A percentile compares a stretch with the other conserved stretches of the same genome.
Conservation (phyloP, 2,888 invertebrate genomes). For the Watsonalla cultraria region DNA sequence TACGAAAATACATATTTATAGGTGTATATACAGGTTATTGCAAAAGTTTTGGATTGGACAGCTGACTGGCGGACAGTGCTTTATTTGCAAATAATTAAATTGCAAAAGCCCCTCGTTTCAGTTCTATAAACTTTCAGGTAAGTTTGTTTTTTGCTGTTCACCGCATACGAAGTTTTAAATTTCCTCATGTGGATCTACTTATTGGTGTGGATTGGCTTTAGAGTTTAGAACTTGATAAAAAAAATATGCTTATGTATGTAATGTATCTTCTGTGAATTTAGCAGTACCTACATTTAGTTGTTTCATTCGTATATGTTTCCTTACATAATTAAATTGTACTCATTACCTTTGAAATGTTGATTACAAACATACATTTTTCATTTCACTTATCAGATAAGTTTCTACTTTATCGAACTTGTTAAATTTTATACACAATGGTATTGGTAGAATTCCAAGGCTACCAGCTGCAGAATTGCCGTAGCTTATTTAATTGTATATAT, state of each 20-base stretch:
- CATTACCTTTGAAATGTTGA: too few species aligned
- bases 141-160: not conserved
- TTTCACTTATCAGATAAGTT: too few species aligned
- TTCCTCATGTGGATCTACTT: not conserved
- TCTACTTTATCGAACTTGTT: not conserved
- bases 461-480: not conserved
- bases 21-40: not conserved
- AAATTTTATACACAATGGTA: not conserved
- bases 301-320: too few species aligned
- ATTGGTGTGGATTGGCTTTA: too few species aligned
- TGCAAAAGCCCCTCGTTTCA: conserved; percentile 18
- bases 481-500: not conserved
- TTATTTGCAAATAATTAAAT: conserved; percentile 1
- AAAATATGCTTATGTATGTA: too few species aligned
- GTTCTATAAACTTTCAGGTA: conserved; percentile 47
- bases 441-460: not conserved
- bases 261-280: too few species aligned
- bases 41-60: not conserved
- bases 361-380: too few species aligned
- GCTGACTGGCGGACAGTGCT: conserved; percentile 6
- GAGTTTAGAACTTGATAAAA: too few species aligned
- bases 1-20: conserved; percentile 14
- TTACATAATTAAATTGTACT: too few species aligned
- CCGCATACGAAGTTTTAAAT: not conserved
- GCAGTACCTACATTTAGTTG: too few species aligned